Conservation (phyloP, 2,113 vertebrate genomes). For the Charadrius vociferus region DNA sequence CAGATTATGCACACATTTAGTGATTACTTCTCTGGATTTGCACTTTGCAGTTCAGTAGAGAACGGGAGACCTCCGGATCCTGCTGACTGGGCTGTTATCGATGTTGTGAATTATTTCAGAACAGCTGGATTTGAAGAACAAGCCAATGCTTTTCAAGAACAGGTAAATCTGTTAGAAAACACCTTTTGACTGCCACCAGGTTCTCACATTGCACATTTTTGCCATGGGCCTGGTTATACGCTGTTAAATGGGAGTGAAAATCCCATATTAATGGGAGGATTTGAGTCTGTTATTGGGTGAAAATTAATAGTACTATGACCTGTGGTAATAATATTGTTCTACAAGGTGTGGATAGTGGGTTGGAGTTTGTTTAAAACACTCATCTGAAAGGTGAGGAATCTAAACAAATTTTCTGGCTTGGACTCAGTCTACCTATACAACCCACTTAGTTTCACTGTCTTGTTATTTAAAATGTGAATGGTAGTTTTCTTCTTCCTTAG, state of each 20-base stretch:
- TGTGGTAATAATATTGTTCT: not conserved
- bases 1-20: not conserved
- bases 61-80: slow-evolving; percentile 91
- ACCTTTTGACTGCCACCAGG: not conserved
- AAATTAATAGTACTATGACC: not conserved
- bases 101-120: slow-evolving; percentile 97
- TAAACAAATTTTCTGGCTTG: not conserved
- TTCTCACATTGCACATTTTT: not conserved
- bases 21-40: slow-evolving; percentile 52
- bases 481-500: not conserved
- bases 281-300: not conserved
- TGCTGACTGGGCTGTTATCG: slow-evolving; percentile 92
- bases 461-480: not conserved
- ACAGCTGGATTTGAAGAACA: slow-evolving; percentile 97
- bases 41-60: slow-evolving; percentile 81
- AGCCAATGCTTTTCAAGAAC: slow-evolving; percentile 93
- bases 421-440: not conserved
- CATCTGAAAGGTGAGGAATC: not conserved
- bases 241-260: not conserved
- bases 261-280: not conserved
- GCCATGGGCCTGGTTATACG: not conserved
- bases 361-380: not conserved
- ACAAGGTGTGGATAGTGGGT: not conserved
- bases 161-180: slow-evolving; percentile 79
- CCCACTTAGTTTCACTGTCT: not conserved